Percentiles rank a stretch among this genome's conserved stretches.
Evolutionary conservation across 1,140 invertebrate genomes (phyloP).

Genomic region (Drosophila arizonae): DNA sequence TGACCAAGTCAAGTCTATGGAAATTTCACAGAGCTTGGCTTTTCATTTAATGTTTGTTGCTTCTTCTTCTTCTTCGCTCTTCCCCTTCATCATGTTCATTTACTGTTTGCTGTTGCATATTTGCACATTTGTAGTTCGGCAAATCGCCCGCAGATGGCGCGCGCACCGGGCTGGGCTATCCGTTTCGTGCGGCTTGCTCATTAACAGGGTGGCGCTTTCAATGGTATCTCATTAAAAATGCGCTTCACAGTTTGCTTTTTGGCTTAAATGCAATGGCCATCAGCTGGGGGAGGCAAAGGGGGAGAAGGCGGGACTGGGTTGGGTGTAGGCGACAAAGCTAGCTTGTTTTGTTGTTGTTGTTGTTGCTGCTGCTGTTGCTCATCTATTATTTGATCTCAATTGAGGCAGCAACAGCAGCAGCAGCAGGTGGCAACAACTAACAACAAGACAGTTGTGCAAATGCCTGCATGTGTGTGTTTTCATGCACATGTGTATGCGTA

Average conservation of each 20-base stretch:
- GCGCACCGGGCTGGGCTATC: not conserved
- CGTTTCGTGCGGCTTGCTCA: conserved; percentile 43
- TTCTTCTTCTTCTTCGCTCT: not conserved
- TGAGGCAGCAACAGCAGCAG: conserved; percentile 5
- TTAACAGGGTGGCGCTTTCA: conserved; percentile 59
- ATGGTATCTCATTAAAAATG: conserved; percentile 74
- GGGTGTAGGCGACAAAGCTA: not conserved
- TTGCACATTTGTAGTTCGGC: conserved; percentile 22
- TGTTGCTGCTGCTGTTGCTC: conserved; percentile 19
- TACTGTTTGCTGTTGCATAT: conserved; percentile 18
- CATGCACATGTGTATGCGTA: not conserved
- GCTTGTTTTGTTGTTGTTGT: not conserved
- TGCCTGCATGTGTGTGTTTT: not conserved
- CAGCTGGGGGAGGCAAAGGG: not conserved
- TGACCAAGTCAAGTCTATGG: conserved; percentile 16
- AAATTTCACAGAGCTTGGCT: conserved; percentile 1
- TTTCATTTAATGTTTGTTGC: conserved; percentile 11
- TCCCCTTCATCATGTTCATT: not conserved
- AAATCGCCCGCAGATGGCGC: conserved; percentile 6
- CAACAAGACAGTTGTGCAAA: conserved; percentile 52
- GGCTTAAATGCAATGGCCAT: conserved; percentile 42
- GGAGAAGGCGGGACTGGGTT: too few relatives aligned
- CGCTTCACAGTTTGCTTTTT: conserved; percentile 32
- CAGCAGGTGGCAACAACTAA: conserved; percentile 72
- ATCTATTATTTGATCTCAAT: conserved; percentile 47